Conservation (phyloP, 2,888 invertebrate species). For the Myathropa florea region DNA sequence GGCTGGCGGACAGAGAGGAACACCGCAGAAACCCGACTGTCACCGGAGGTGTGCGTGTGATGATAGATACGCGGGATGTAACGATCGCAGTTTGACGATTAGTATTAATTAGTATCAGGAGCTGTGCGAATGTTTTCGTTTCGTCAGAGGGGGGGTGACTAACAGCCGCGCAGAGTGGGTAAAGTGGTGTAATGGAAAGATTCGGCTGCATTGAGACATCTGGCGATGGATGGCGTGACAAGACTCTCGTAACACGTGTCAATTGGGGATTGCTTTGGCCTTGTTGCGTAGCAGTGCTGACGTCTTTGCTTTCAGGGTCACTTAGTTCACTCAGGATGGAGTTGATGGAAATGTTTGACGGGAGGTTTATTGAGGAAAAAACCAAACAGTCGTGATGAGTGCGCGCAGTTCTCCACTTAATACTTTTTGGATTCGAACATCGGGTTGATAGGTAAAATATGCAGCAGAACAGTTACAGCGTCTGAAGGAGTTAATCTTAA, state of each 20-base stretch:
- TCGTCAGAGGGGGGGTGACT: background rate
- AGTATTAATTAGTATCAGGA: slow-evolving; percentile 19
- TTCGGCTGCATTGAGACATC: background rate
- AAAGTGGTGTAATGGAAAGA: background rate
- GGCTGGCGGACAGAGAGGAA: background rate
- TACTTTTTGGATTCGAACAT: no score
- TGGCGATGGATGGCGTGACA: background rate
- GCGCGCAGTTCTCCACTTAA: no score
- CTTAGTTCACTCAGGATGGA: no score
- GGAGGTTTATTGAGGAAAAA: no score
- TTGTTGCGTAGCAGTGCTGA: no score
- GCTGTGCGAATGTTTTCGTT: slow-evolving; percentile 6
- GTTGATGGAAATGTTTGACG: no score
- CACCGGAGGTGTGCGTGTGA: background rate
- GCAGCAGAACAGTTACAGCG: no score
- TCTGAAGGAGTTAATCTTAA: no score
- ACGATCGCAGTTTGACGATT: background rate
- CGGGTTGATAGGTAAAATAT: no score
- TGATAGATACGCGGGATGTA: background rate
- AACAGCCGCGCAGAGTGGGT: background rate
- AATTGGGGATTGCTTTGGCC: background rate
- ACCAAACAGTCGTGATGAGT: no score
- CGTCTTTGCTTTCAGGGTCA: no score
- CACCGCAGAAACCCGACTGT: no score
- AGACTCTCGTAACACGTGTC: background rate